phyloP scores from a whole-genome alignment of 1,140 invertebrate species.

The Penaeus chinensis region DNA sequence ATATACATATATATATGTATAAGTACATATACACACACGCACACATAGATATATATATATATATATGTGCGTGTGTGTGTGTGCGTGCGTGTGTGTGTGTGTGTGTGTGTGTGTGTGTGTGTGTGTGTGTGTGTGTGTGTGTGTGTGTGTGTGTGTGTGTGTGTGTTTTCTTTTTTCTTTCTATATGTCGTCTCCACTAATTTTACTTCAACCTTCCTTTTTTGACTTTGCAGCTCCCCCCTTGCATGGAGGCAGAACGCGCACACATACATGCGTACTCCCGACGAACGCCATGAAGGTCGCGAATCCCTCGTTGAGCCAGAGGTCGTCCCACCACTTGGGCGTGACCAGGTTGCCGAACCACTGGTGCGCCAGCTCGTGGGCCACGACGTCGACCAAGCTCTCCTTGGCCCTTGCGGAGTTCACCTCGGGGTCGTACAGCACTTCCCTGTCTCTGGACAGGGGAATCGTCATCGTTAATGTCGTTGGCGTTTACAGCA shows the following conservation, averaged over 20 bases:
- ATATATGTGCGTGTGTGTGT: too few species aligned
- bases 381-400: slow-evolving; percentile 79
- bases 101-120: not conserved
- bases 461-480: not conserved
- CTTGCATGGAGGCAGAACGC: too few species aligned
- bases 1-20: slow-evolving; percentile 24
- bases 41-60: too few species aligned
- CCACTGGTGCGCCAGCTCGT: slow-evolving; percentile 74
- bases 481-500: too few species aligned
- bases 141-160: too few species aligned
- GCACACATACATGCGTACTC: too few species aligned
- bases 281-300: not conserved
- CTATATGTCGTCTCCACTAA: too few species aligned
- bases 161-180: too few species aligned
- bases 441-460: slow-evolving; percentile 82
- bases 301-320: slow-evolving; percentile 37
- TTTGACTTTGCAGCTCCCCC: too few species aligned
- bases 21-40: not conserved
- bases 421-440: slow-evolving; percentile 82
- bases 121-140: not conserved
- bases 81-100: not conserved
- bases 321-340: slow-evolving; percentile 69
- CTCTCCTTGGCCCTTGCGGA: slow-evolving; percentile 76
- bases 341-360: slow-evolving; percentile 67
- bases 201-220: too few species aligned